Base-by-base conservation (phyloP, 2,888 invertebrate genomes). In the Ptilodon capucinus region DNA sequence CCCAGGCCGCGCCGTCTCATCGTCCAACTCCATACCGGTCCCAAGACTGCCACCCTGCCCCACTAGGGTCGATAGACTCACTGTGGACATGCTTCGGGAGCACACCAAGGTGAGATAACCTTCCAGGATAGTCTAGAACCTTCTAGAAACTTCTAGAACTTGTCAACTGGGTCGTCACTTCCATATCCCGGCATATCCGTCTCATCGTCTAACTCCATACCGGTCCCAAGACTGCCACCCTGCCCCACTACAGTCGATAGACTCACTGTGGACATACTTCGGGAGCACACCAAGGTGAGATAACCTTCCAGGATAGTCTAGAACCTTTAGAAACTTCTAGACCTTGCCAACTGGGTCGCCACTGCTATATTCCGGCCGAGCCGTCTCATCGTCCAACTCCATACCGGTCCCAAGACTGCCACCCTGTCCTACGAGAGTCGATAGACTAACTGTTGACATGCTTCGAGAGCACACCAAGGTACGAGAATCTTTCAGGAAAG, bases 21-120 rank as follows among this genome's bases (percentile, higher is more conserved):
- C 95, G 13, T 93, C 94, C 38, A 96, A 96, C 71, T 95, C 94
- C 53, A 89, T 89, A 9, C 95, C 95, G 55, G 94, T 96, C 53
- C 96, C 96, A n/a, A 87, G 96, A 0, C 90, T 96, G 48, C 95
- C 95, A 42, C 94, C 95, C 2, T 95, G 94, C 67, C 95, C 96
- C 0, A 95, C 95, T 0, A 83, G 96, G 25, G 95, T 96, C 2
- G 96, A 96, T 75, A 83, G 96, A 28, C 92, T 96, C 18, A 94
- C 96, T 18, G 95, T 96, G 2, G 96, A 96, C 71, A 95, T 95
- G 84, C 92, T 95, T 47, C 79, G 96, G 56, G 96, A 96, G 72
- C 95, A 95, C 73, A 94, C 94, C 30, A 95, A 95, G 91, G 93
- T 93, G 57, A 58, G 32, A 18, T 9, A 35, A 35, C 7, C 35